A percentile compares a stretch with the other conserved stretches of the same genome.
Conservation (phyloP, 2,797 vertebrate species). For the Argya squamiceps region DNA sequence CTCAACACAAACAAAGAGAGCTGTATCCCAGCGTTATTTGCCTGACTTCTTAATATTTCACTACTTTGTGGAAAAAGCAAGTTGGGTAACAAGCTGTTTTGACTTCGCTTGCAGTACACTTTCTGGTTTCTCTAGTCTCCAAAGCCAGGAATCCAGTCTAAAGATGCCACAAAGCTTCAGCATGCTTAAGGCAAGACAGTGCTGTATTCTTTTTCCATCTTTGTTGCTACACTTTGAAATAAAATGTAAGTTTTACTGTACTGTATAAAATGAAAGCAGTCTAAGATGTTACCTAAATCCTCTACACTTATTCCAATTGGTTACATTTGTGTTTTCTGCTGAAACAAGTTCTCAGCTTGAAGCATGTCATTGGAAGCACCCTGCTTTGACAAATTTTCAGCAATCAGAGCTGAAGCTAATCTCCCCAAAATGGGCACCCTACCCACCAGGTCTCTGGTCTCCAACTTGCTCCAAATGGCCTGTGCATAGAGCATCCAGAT, state of each 20-base stretch:
- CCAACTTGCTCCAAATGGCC: background rate
- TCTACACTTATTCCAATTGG: background rate
- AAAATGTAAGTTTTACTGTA: background rate
- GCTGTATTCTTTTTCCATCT: background rate
- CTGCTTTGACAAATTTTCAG: background rate
- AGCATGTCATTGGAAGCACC: background rate
- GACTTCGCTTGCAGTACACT: constrained; percentile 21
- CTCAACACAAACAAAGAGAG: background rate
- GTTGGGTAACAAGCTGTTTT: constrained; percentile 31
- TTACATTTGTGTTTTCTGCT: background rate
- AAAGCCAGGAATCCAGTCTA: constrained; percentile 35
- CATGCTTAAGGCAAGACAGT: background rate
- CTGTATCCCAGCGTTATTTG: background rate
- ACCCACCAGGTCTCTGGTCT: background rate
- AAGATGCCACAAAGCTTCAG: constrained; percentile 21
- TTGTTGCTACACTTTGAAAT: background rate
- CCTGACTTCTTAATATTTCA: constrained; percentile 41
- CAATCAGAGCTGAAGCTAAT: background rate
- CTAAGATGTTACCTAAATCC: background rate
- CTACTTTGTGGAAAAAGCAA: constrained; percentile 31
- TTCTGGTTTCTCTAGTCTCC: constrained; percentile 61
- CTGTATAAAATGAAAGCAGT: background rate
- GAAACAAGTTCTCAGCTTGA: background rate
- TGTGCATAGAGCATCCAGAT: background rate
- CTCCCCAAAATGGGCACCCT: background rate